These are phyloP conservation scores for Orthonychiurus folsomi DNA, from an alignment of 2,888 invertebrate genomes.

Conservation along the genomic window DNA sequence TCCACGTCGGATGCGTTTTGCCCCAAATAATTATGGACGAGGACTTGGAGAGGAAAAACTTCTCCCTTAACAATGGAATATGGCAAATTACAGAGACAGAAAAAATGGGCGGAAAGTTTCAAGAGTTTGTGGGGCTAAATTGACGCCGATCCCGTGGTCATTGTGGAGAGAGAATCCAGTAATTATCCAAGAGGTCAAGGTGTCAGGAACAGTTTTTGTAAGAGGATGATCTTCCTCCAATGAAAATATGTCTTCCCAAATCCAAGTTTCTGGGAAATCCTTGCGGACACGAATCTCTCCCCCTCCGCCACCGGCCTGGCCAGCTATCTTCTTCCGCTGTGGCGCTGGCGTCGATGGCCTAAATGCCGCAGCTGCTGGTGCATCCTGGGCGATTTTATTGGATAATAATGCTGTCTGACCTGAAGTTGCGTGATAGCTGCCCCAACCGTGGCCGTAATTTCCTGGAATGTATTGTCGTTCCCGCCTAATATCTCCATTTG, in stretches of 20 bases:
- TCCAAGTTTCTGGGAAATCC: slow-evolving; percentile 31
- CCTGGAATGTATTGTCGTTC: background rate
- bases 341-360: background rate
- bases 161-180: slow-evolving; percentile 63
- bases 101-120: slow-evolving; percentile 76
- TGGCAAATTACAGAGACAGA: slow-evolving; percentile 76
- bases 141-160: slow-evolving; percentile 21
- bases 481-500: slow-evolving; percentile 19
- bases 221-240: slow-evolving; percentile 39
- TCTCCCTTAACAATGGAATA: slow-evolving; percentile 84
- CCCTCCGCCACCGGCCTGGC: slow-evolving; percentile 6
- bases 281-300: slow-evolving; percentile 17
- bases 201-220: slow-evolving; percentile 62
- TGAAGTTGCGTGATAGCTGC: too few relatives aligned
- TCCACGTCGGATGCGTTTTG: slow-evolving; percentile 63
- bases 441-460: background rate
- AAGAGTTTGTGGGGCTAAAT: slow-evolving; percentile 39
- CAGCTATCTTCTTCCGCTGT: background rate
- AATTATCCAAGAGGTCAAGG: slow-evolving; percentile 73
- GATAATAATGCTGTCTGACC: too few relatives aligned
- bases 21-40: slow-evolving; percentile 70
- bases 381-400: background rate
- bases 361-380: background rate
- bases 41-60: slow-evolving; percentile 72
- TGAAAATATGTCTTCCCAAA: slow-evolving; percentile 24